Percentiles rank a stretch among this genome's conserved stretches.
These are phyloP conservation scores for Caenorhabditis zanzibari DNA, from an alignment of 2,888 invertebrate species.

Conservation along the genomic window DNA sequence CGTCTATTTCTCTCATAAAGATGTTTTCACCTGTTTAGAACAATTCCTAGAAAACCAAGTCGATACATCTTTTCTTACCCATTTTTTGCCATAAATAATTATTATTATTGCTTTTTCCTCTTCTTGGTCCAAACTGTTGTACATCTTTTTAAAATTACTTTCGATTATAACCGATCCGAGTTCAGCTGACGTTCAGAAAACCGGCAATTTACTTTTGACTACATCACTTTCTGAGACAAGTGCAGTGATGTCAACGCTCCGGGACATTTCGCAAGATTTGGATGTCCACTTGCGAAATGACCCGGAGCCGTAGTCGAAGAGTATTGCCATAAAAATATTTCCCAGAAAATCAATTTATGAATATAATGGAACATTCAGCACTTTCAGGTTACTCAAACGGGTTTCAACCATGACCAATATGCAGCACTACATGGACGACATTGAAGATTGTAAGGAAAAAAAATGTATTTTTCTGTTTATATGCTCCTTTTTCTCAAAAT, in stretches of 20 bases:
- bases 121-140: too few species aligned
- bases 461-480: background rate
- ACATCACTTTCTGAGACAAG: too few species aligned
- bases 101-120: background rate
- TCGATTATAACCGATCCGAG: background rate
- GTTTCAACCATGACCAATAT: conserved; percentile 60
- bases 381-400: conserved; percentile 29
- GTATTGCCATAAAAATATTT: too few species aligned
- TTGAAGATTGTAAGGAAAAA: conserved; percentile 59
- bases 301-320: too few species aligned
- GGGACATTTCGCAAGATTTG: too few species aligned
- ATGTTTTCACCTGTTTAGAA: background rate
- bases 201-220: too few species aligned
- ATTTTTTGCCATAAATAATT: conserved; percentile 1
- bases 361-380: too few species aligned
- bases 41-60: background rate
- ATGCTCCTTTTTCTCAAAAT: too few species aligned
- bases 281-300: too few species aligned
- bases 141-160: too few species aligned
- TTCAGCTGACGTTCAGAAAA: background rate
- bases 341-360: too few species aligned
- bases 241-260: too few species aligned
- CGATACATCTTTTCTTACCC: background rate
- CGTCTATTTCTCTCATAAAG: background rate
- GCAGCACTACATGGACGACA: conserved; percentile 67